Evolutionary conservation across 1,140 invertebrate genomes (phyloP).

Genomic region (Scaptomyza hsui): DNA sequence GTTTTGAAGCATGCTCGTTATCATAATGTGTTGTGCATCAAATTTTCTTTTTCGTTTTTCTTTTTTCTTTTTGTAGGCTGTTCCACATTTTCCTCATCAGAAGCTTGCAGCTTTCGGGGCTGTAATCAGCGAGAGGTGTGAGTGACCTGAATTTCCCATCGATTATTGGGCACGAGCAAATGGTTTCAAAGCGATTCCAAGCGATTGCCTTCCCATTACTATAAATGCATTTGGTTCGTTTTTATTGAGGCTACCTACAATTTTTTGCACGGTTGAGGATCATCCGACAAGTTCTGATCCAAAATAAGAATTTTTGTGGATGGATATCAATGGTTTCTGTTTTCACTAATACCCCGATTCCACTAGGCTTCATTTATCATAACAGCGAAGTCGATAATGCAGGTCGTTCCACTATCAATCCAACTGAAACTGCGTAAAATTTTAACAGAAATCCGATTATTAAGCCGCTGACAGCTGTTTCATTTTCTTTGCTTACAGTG

Average conservation of each 20-base stretch:
- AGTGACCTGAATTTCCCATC: conserved; percentile 62
- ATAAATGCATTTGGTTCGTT: conserved; percentile 1
- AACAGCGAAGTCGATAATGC: too few species aligned
- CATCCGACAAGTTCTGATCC: not conserved
- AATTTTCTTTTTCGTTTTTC: too few species aligned
- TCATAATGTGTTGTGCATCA: conserved; percentile 74
- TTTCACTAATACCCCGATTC: too few species aligned
- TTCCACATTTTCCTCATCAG: conserved; percentile 24
- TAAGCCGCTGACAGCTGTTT: too few species aligned
- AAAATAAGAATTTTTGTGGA: too few species aligned
- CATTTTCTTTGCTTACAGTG: too few species aligned
- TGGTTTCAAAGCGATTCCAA: conserved; percentile 18
- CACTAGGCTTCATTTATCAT: too few species aligned
- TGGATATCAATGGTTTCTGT: too few species aligned
- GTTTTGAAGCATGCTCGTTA: conserved; percentile 75
- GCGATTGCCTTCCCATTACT: conserved; percentile 28
- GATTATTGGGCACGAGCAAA: conserved; percentile 21
- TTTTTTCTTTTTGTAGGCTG: conserved; percentile 39
- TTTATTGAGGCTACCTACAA: not conserved
- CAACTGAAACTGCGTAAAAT: too few species aligned
- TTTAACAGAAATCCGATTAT: too few species aligned
- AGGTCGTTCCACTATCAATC: too few species aligned
- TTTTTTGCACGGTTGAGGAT: not conserved
- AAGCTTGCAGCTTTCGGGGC: conserved; percentile 5
- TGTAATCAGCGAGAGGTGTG: conserved; percentile 60